phyloP scores from a whole-genome alignment of 1,140 invertebrate genomes.

The Nixonia krombeini region DNA sequence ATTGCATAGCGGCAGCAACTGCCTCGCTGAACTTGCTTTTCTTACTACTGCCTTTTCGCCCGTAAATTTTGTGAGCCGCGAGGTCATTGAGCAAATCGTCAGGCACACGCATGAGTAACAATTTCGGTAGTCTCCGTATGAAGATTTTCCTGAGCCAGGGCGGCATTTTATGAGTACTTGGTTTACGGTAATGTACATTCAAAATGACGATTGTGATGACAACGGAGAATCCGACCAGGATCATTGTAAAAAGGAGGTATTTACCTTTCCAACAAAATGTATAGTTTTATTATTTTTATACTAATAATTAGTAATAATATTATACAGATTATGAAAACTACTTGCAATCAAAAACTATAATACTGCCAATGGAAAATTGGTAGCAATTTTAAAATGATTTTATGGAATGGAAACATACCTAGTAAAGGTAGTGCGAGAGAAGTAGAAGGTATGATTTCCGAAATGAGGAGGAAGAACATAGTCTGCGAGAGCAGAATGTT shows the following conservation, averaged over 20 bases:
- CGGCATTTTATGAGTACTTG: conserved; percentile 97
- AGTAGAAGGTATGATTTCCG: conserved; percentile 98
- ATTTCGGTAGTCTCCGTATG: conserved; percentile 85
- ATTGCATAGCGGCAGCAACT: conserved; percentile 76
- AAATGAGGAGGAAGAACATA: conserved; percentile 99
- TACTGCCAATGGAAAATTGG: too few relatives aligned
- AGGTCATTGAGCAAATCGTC: conserved; percentile 85
- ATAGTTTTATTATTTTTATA: too few relatives aligned
- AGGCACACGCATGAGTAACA: conserved; percentile 88
- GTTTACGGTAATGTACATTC: conserved; percentile 99
- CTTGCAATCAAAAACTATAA: too few relatives aligned
- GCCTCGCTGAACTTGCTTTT: conserved; percentile 80
- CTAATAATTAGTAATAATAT: too few relatives aligned
- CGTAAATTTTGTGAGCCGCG: conserved; percentile 82
- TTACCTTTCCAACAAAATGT: conserved; percentile 72
- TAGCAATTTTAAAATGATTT: background rate
- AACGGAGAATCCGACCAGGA: conserved; percentile 96
- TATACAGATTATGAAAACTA: too few relatives aligned
- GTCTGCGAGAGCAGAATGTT: conserved; percentile 98
- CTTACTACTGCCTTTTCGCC: conserved; percentile 70
- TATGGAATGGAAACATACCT: conserved; percentile 70
- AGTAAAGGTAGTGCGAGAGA: conserved; percentile 96
- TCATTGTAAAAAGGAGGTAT: conserved; percentile 99
- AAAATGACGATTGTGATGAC: conserved; percentile 97
- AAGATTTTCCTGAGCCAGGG: conserved; percentile 92